phyloP scores from a whole-genome alignment of 1,140 invertebrate genomes.

The Mesaphorura yosii region DNA sequence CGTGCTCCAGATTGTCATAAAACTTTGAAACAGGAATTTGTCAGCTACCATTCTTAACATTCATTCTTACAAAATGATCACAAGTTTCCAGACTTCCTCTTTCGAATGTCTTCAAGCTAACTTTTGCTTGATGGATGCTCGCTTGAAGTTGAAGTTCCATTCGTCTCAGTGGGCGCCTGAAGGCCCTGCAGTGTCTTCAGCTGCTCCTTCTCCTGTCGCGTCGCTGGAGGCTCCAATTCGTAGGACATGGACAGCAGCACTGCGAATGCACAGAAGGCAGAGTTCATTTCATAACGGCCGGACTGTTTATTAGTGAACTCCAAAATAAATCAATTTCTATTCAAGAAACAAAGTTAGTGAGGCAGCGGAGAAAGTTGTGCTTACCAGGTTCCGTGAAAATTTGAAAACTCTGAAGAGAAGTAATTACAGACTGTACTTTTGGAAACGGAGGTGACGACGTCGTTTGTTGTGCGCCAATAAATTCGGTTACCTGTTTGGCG shows the following conservation, averaged over 20 bases:
- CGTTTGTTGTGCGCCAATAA: slow-evolving; percentile 77
- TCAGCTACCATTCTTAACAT: too few species aligned
- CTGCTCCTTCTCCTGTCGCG: slow-evolving; percentile 69
- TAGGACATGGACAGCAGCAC: slow-evolving; percentile 70
- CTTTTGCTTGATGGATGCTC: too few species aligned
- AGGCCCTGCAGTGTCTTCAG: slow-evolving; percentile 53
- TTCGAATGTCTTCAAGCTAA: too few species aligned
- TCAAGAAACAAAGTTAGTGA: neutral
- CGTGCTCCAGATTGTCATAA: too few species aligned
- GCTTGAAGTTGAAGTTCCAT: slow-evolving; percentile 8
- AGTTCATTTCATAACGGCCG: neutral
- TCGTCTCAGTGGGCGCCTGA: neutral
- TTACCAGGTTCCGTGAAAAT: slow-evolving; percentile 70
- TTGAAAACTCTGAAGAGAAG: slow-evolving; percentile 64
- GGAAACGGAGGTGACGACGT: slow-evolving; percentile 77
- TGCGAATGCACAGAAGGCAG: slow-evolving; percentile 33
- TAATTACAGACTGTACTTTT: slow-evolving; percentile 61
- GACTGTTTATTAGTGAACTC: neutral
- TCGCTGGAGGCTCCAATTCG: slow-evolving; percentile 76
- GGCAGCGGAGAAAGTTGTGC: slow-evolving; percentile 18
- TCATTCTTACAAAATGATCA: too few species aligned
- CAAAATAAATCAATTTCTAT: slow-evolving; percentile 1
- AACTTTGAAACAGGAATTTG: too few species aligned
- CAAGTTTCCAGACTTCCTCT: too few species aligned
- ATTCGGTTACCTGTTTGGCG: slow-evolving; percentile 76